A percentile compares a stretch with the other conserved stretches of the same genome.
phyloP scores from a whole-genome alignment of 2,888 invertebrate genomes.

The Ophion costatus region DNA sequence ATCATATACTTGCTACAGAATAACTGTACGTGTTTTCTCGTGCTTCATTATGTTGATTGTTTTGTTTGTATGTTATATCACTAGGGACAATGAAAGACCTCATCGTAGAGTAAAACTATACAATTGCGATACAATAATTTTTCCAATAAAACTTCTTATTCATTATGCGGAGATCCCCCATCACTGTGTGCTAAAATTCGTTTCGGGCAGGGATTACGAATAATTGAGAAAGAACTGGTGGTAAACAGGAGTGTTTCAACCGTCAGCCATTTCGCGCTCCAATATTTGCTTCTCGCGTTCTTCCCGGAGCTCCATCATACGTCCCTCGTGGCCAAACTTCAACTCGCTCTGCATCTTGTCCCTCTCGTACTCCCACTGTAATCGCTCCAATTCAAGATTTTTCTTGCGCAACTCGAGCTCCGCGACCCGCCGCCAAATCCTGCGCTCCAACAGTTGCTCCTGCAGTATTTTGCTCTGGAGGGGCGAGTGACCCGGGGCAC shows the following conservation, averaged over 20 bases:
- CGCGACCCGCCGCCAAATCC: constrained; percentile 73
- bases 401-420: constrained; percentile 77
- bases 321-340: constrained; percentile 75
- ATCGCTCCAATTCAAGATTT: constrained; percentile 75
- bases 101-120: constrained; percentile 10
- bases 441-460: constrained; percentile 75
- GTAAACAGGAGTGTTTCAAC: constrained; percentile 33
- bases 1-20: background rate
- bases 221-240: background rate
- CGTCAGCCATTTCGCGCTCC: constrained; percentile 70
- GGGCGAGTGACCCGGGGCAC: constrained; percentile 67
- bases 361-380: constrained; percentile 76
- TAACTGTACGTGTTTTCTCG: background rate
- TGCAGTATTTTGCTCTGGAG: constrained; percentile 76
- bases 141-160: background rate
- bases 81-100: constrained; percentile 12
- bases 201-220: constrained; percentile 11
- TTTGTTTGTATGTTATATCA: constrained; percentile 7
- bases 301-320: constrained; percentile 78
- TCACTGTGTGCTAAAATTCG: constrained; percentile 12
- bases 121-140: constrained; percentile 9
- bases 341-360: constrained; percentile 76
- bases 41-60: background rate
- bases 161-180: background rate
- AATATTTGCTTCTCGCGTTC: constrained; percentile 74